Base-by-base conservation (phyloP, 2,113 vertebrate genomes). In the Gopherus evgoodei region DNA sequence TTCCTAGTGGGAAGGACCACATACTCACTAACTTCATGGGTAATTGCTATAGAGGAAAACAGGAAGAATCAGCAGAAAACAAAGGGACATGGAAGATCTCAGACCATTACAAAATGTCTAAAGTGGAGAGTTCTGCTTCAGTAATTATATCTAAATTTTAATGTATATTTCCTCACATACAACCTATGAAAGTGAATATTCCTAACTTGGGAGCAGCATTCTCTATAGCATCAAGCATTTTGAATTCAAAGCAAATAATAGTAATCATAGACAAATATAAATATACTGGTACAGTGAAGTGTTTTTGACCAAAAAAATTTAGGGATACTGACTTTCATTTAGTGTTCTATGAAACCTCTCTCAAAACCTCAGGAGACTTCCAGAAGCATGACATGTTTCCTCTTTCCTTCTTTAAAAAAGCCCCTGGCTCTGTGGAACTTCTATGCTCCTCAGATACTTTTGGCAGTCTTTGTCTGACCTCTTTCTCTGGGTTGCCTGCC, bases 1-100 rank as follows among this genome's bases (percentile, higher is more conserved):
- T 42, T 96, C 94, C 92, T 97, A 97, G 96, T 96, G 97, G 96
- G 96, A 94, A 97, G 94, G 96, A 96, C 96, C 96, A 94, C 97
- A 97, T 97, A 97, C 97, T 97, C 95, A 94, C 94, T 84, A 93
- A 69, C 92, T 93, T 97, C 97, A 97, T 97, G 92, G 94, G 92
- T 96, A 42, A 52, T n/a, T 87, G 27, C 62, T 50, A 82, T 82
- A n/a, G 44, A 65, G 82, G 65, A 17, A 76, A 76, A 83, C 6
- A 52, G 84, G 83, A 91, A 57, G 57, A 87, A 87, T 83, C 84
- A 87, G 3, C 35, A 53, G 80, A 76, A 76, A 76, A 7, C 47
- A 62, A 88, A 49, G 27, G 35, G 17, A 97, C 92, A 97, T 88
- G 86, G 29, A 95, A 96, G 91, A 86, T 80, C 93, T 96, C 95